A percentile compares a stretch with the other conserved stretches of the same genome.
These are phyloP conservation scores for Lutraria rhynchaena DNA, from an alignment of 1,140 invertebrate genomes.

Conservation along the genomic window DNA sequence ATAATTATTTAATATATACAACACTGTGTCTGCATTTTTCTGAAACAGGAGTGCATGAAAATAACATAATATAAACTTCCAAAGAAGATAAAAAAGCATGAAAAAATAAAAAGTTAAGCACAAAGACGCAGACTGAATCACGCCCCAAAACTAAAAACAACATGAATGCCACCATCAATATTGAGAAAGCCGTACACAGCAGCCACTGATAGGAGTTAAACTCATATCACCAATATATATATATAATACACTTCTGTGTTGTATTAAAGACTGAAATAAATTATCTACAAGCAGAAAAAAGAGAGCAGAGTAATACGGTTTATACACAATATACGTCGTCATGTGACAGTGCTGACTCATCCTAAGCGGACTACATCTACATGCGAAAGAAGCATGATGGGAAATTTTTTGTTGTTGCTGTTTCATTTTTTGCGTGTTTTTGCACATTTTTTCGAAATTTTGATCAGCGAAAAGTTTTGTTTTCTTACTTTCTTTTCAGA, in stretches of 20 bases:
- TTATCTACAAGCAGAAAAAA: conserved; percentile 62
- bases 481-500: conserved; percentile 14
- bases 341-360: conserved; percentile 81
- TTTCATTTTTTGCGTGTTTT: conserved; percentile 30
- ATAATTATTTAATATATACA: too few species aligned
- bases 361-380: conserved; percentile 81
- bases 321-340: conserved; percentile 71
- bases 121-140: not conserved
- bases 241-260: conserved; percentile 42
- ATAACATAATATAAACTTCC: too few species aligned
- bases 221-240: conserved; percentile 56
- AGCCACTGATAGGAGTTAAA: conserved; percentile 37
- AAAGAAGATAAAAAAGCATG: too few species aligned
- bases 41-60: too few species aligned
- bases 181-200: conserved; percentile 39
- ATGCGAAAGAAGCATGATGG: conserved; percentile 82
- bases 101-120: not conserved
- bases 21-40: too few species aligned
- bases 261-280: conserved; percentile 65
- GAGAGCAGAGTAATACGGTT: conserved; percentile 63
- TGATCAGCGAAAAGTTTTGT: not conserved
- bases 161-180: conserved; percentile 26
- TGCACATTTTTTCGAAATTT: too few species aligned
- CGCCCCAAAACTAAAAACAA: conserved; percentile 17
- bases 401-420: conserved; percentile 64